Conservation (phyloP, 2,797 vertebrate genomes). For the Myiotriccus ornatus region DNA sequence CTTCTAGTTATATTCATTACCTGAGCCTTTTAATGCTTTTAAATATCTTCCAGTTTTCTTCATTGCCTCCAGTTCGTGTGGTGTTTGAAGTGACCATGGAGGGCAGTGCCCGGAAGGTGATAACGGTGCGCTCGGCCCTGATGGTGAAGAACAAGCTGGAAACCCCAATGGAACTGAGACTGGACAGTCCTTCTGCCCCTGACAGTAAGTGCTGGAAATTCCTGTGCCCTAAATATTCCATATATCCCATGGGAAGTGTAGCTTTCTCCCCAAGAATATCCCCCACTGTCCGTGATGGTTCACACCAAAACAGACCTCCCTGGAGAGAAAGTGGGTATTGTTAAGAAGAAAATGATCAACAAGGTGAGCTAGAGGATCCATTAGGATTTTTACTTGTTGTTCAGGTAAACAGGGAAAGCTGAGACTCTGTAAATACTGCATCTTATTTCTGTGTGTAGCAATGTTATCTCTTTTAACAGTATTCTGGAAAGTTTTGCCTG, state of each 20-base stretch:
- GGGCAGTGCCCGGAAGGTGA: constrained; percentile 93
- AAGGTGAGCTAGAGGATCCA: neutral
- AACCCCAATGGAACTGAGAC: constrained; percentile 89
- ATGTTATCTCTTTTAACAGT: neutral
- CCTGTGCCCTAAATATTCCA: neutral
- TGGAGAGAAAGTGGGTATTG: neutral
- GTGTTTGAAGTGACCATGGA: constrained; percentile 97
- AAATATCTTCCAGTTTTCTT: constrained; percentile 86
- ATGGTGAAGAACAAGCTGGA: constrained; percentile 93
- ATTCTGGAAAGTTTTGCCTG: neutral
- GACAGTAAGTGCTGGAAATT: constrained; percentile 83
- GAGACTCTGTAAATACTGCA: neutral
- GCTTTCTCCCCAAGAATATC: neutral
- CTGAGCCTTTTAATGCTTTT: constrained; percentile 32
- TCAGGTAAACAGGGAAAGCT: neutral
- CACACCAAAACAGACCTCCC: neutral
- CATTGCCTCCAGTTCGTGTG: constrained; percentile 93
- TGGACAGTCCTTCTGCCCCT: constrained; percentile 95
- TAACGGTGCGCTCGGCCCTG: constrained; percentile 93
- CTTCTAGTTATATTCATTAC: neutral
- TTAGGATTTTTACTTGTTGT: neutral
- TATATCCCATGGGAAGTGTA: rapidly evolving
- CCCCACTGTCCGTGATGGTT: neutral
- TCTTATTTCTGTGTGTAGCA: neutral
- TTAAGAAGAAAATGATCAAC: neutral